These are phyloP conservation scores for Sitta europaea DNA, from an alignment of 2,113 vertebrate genomes.

Conservation along the genomic window DNA sequence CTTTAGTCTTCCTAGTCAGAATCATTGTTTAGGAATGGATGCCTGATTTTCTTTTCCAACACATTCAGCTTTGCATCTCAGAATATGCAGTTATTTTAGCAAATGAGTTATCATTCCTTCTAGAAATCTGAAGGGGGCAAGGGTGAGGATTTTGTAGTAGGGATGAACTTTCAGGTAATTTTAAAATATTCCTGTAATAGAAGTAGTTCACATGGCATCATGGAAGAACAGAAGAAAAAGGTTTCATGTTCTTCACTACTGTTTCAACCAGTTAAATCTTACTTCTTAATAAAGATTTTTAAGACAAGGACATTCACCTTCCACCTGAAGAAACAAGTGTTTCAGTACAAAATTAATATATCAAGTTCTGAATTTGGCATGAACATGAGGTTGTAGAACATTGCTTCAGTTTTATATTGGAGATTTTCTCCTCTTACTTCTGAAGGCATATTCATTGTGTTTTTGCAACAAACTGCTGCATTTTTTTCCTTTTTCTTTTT, in stretches of 20 bases:
- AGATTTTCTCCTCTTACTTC: neutral
- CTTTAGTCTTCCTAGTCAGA: neutral
- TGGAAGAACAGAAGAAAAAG: neutral
- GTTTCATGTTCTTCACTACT: neutral
- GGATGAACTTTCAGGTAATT: neutral
- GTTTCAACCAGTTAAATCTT: neutral
- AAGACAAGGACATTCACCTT: neutral
- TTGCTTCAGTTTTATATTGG: neutral
- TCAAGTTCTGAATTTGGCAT: neutral
- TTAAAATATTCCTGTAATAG: neutral
- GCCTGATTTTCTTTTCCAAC: neutral
- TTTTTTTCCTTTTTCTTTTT: neutral
- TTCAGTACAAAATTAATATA: neutral
- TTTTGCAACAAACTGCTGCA: neutral
- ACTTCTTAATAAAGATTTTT: neutral
- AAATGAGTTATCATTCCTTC: neutral
- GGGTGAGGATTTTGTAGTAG: neutral
- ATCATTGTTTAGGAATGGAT: neutral
- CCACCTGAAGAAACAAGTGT: neutral
- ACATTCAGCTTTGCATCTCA: neutral
- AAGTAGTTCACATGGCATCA: neutral
- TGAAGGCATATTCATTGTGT: neutral
- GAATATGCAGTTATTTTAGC: neutral
- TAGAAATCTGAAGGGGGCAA: neutral
- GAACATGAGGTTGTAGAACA: neutral